Evolutionary conservation across 2,888 invertebrate species (phyloP), one percentile per base, ranked within the genome.

Genomic region (Trimorus sp.): DNA sequence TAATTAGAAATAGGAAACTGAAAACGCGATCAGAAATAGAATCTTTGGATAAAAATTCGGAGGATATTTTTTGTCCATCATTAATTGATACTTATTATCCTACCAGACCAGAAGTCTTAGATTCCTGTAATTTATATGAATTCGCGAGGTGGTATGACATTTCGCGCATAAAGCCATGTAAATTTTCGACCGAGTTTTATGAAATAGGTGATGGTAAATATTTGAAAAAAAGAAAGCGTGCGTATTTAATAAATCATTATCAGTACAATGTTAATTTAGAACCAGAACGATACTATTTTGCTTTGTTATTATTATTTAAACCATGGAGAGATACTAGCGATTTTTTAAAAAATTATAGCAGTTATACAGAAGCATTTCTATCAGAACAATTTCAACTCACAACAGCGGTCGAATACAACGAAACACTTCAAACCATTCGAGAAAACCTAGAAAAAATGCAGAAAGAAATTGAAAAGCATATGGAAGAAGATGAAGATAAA

Each of bases 221-320:
- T 53, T 9, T 11, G 15, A 40, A 56, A 56, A 56, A 56, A 11
- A 11, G 54, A 42, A 42, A 40, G 7, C 54, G 80, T 11, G 83
- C 86, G 51, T 87, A 86, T 83, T 78, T 88, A 5, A 85, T 89
- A 1, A 89, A 87, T 80, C 87, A 88, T 75, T 87, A 79, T 59
- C 58, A 37, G 36, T 53, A 75, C 14, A 76, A 82, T 65, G 54
- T 71, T 12, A 54, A 63, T 49, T 73, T 11, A 51, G 48, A 84
- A 53, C 71, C 79, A 5, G 83, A 83, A 53, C 36, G 37, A 56
- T 81, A 83, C 56, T 83, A 60, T 79, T 78, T 68, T 74, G 51
- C 80, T 36, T 73, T 85, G 40, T 51, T 84, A 37, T 42, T 83
- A 48, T 45, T 85, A 51, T 84, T 85, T 36, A 42, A 83, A 74